phyloP scores from a whole-genome alignment of 2,797 vertebrate genomes.

The Notamacropus eugenii region DNA sequence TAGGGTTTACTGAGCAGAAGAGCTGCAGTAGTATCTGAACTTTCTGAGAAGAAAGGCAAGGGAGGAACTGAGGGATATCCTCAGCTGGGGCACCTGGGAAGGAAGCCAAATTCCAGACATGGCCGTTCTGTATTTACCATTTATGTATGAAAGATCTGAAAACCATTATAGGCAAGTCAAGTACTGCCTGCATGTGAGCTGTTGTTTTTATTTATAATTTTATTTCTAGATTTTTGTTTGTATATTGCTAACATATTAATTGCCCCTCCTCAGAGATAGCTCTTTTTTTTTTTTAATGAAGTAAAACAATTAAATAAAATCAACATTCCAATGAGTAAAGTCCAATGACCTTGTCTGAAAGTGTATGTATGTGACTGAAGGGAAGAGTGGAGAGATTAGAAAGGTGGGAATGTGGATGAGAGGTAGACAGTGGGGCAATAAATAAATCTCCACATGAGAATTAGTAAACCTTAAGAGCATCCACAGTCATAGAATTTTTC shows the following conservation, averaged over 20 bases:
- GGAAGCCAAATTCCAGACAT: neutral
- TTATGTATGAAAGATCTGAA: neutral
- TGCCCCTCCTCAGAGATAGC: neutral
- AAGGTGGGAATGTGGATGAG: neutral
- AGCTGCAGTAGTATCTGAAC: neutral
- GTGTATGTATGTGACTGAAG: neutral
- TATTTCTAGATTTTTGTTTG: neutral
- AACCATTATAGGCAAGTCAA: neutral
- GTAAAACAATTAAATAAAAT: neutral
- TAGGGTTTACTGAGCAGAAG: neutral
- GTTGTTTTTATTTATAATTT: neutral
- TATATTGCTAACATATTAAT: neutral
- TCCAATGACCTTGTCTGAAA: neutral
- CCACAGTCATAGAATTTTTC: neutral
- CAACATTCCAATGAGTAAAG: neutral
- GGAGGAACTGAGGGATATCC: no score
- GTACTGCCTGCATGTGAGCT: neutral
- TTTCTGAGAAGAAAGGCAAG: neutral
- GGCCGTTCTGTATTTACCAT: neutral
- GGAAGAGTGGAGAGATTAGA: neutral
- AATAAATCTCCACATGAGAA: neutral
- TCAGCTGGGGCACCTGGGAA: neutral
- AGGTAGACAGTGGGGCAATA: neutral
- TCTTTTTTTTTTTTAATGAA: neutral
- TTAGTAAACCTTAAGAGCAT: neutral